Conservation (phyloP, 30 jellyfish, hydroid and myxozoan genomes). For the Cassiopea xamachana region DNA sequence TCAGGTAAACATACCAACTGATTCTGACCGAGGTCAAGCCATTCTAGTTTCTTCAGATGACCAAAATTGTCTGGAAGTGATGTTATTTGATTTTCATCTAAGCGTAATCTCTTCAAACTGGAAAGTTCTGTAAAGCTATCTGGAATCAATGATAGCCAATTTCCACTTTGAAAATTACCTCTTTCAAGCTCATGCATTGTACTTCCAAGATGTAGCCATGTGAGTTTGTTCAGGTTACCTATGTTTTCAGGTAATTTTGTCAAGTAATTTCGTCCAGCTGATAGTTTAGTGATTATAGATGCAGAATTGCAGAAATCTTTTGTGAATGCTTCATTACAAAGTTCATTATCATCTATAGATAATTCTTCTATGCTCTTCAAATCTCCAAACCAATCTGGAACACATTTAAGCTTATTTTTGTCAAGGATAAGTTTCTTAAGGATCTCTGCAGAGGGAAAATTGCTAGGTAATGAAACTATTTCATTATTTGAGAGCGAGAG, state of each 20-base stretch:
- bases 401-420: slow-evolving; percentile 60
- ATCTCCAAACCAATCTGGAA: slow-evolving; percentile 88
- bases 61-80: slow-evolving; percentile 81
- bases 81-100: slow-evolving; percentile 87
- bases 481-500: slow-evolving; percentile 71
- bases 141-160: slow-evolving; percentile 81
- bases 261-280: slow-evolving; percentile 85
- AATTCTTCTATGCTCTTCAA: slow-evolving; percentile 67
- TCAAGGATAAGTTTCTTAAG: slow-evolving; percentile 70
- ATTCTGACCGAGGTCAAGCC: slow-evolving; percentile 96
- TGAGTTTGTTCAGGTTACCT: slow-evolving; percentile 67
- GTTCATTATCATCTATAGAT: slow-evolving; percentile 67
- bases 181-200: slow-evolving; percentile 87
- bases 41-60: slow-evolving; percentile 43
- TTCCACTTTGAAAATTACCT: slow-evolving; percentile 94
- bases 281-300: slow-evolving; percentile 20
- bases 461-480: slow-evolving; percentile 55
- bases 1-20: slow-evolving; percentile 77
- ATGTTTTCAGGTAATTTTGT: slow-evolving; percentile 71
- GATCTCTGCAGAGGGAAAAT: slow-evolving; percentile 38
- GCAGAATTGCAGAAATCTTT: slow-evolving; percentile 69
- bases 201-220: slow-evolving; percentile 82
- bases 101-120: slow-evolving; percentile 52
- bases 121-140: slow-evolving; percentile 70
- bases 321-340: slow-evolving; percentile 56